Conservation (phyloP, 1,140 invertebrate genomes). For the Drosophila funebris region DNA sequence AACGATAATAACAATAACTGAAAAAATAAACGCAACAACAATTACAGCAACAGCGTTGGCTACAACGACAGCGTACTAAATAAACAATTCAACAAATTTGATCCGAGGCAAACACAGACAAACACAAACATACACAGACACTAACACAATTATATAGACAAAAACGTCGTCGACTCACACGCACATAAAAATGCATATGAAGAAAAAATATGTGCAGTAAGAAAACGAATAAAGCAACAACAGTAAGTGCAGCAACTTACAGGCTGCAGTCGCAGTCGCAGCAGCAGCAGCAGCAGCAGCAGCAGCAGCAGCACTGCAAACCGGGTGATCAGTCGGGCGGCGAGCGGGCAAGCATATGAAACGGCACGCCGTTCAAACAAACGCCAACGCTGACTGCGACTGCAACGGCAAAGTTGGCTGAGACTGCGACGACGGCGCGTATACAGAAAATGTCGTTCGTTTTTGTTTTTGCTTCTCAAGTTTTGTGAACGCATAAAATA, state of each 20-base stretch:
- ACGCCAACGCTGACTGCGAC: slow-evolving; percentile 15
- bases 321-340: background rate
- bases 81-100: slow-evolving; percentile 83
- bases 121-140: slow-evolving; percentile 25
- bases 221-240: slow-evolving; percentile 58
- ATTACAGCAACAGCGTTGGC: slow-evolving; percentile 44
- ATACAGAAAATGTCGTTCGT: slow-evolving; percentile 70
- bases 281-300: background rate
- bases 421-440: slow-evolving; percentile 31
- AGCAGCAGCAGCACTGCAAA: background rate
- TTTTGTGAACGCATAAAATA: slow-evolving; percentile 73
- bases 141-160: slow-evolving; percentile 8
- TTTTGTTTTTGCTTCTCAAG: slow-evolving; percentile 58
- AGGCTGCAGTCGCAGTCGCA: slow-evolving; percentile 31
- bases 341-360: slow-evolving; percentile 2
- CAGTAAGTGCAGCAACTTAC: slow-evolving; percentile 53
- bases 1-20: slow-evolving; percentile 81
- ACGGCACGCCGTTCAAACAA: slow-evolving; percentile 42
- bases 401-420: slow-evolving; percentile 21
- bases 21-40: slow-evolving; percentile 38
- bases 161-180: slow-evolving; percentile 66
- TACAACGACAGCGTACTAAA: slow-evolving; percentile 71
- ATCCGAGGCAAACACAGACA: slow-evolving; percentile 71
- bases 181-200: slow-evolving; percentile 76
- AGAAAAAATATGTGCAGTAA: slow-evolving; percentile 53